phyloP scores from a whole-genome alignment of 2,113 vertebrate species.

The Apteryx owenii region DNA sequence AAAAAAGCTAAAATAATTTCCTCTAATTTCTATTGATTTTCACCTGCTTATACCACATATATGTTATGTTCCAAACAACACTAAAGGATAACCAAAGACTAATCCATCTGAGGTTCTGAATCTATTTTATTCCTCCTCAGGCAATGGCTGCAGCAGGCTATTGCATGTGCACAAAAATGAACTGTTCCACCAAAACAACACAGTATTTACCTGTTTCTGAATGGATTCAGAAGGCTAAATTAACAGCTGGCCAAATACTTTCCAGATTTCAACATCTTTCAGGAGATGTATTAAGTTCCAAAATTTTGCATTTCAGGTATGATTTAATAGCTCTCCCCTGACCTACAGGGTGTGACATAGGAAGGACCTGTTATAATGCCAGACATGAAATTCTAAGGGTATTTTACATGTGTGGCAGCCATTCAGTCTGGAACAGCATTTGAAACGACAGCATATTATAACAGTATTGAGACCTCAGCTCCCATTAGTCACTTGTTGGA shows the following conservation, averaged over 20 bases:
- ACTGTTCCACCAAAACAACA: background rate
- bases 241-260: background rate
- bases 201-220: background rate
- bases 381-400: background rate
- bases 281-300: background rate
- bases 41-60: background rate
- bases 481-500: background rate
- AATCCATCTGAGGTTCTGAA: background rate
- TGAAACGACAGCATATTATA: background rate
- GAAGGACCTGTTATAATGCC: background rate
- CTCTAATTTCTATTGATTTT: background rate
- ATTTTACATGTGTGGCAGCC: background rate
- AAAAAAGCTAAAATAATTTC: background rate
- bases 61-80: background rate
- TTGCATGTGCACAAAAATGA: background rate
- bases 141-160: background rate
- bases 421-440: background rate
- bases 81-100: background rate
- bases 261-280: background rate
- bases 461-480: background rate
- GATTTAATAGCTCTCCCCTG: background rate
- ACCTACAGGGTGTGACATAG: rapidly evolving
- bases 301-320: background rate
- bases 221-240: background rate
- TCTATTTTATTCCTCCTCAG: background rate